Conservation (phyloP, 2,888 invertebrate species). For the Oligia strigilis region DNA sequence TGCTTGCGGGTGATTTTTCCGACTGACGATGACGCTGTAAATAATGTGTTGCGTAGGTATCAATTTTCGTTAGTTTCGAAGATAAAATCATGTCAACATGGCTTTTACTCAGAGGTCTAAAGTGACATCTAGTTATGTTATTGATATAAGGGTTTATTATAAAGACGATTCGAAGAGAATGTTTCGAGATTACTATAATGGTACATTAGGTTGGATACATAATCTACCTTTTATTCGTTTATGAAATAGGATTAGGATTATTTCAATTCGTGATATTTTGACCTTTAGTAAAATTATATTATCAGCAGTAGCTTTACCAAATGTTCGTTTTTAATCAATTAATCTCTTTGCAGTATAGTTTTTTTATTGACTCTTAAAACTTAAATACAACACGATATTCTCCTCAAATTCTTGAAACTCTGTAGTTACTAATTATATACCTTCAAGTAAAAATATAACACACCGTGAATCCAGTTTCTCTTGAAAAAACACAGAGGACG, state of each 20-base stretch:
- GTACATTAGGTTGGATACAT: neutral
- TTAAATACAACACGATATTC: neutral
- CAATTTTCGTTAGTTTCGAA: conserved; percentile 7
- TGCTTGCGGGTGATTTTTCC: conserved; percentile 48
- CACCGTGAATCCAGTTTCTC: conserved; percentile 13
- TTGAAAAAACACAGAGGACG: conserved; percentile 32
- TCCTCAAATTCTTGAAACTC: conserved; percentile 4
- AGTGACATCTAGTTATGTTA: neutral
- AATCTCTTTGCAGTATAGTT: neutral
- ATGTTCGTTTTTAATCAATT: neutral
- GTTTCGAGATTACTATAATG: neutral
- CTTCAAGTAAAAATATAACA: conserved; percentile 10
- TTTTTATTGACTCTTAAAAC: neutral
- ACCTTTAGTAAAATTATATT: neutral
- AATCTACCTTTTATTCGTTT: neutral
- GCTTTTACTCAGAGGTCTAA: conserved; percentile 1
- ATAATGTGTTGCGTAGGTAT: conserved; percentile 14
- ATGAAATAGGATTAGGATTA: neutral
- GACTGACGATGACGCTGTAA: conserved; percentile 45
- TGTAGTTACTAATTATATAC: conserved; percentile 20
- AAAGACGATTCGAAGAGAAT: neutral
- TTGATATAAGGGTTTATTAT: neutral
- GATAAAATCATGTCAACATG: conserved; percentile 34
- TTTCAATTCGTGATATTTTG: neutral
- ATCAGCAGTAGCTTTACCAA: neutral